Evolutionary conservation across 2,888 invertebrate genomes (phyloP), one percentile per base, ranked within the genome.

Genomic region (Lepidochitona cinerea): DNA sequence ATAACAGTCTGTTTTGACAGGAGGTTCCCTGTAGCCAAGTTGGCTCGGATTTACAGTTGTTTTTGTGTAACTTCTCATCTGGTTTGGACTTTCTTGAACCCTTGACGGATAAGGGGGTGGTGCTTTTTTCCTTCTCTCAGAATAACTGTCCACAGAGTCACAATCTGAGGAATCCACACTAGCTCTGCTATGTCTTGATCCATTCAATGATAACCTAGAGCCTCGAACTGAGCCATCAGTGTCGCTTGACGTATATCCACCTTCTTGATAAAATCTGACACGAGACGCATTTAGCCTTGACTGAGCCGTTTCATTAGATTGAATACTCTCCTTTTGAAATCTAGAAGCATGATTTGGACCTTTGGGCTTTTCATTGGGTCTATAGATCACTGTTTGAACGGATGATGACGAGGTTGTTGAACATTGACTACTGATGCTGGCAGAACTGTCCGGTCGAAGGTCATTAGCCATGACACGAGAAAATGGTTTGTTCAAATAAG

Each of bases 401-500:
- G 85, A 86, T 18, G 59, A 59, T 4, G 59, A 59, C 1, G 83
- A 85, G 18, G 84, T 83, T 26, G 87, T 84, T 32, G 87, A 87
- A 75, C 84, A 85, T 59, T 85, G 80, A 69, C 85, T 85, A 71
- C 87, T 86, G 26, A 84, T 79, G 72, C 85, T 86, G 68, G 84
- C 84, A 33, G 82, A 80, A 73, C 85, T 86, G 36, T 87, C 85
- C 12, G 87, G 85, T n/a, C 87, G 82, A 37, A 77, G 78, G 29
- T 70, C 71, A 72, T 29, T 64, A 65, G 69, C 36, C 71, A 68
- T 36, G 74, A 53, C 29, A 26, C 23, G 35, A 35, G 68, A 23
- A 26, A 32, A 29, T 9, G 37, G 32, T 65, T 67, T 65, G 66
- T 67, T 7, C 23, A 4, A 14, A 26, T 59, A 23, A 1, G 26